phyloP scores from a whole-genome alignment of 2,888 invertebrate species.

The Xestoiulus laeticollis region DNA sequence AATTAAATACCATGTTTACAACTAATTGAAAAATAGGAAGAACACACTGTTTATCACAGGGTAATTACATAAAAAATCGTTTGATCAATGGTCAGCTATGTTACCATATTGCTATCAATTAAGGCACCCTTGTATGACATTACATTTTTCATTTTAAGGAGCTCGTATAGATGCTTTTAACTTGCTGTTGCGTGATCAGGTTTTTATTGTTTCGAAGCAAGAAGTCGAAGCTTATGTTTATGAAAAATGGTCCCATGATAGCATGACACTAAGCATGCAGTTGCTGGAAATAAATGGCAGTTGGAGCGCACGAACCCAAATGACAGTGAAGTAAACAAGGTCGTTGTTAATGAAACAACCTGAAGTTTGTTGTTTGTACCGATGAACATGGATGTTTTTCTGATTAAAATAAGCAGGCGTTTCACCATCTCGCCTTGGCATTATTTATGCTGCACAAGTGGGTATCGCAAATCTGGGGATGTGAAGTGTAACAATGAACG shows the following conservation, averaged over 20 bases:
- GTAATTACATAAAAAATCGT: too few species aligned
- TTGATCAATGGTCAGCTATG: too few species aligned
- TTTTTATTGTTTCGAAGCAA: background rate
- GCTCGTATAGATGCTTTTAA: too few species aligned
- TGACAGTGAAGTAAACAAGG: slow-evolving; percentile 32
- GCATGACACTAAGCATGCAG: background rate
- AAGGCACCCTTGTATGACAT: too few species aligned
- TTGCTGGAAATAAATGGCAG: background rate
- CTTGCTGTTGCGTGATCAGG: background rate
- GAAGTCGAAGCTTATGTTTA: background rate
- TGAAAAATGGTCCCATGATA: background rate
- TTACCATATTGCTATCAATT: too few species aligned
- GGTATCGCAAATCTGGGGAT: slow-evolving; percentile 38
- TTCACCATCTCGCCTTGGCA: slow-evolving; percentile 6
- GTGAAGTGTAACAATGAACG: slow-evolving; percentile 41
- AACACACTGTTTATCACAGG: too few species aligned
- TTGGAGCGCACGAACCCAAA: background rate
- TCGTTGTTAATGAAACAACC: slow-evolving; percentile 28
- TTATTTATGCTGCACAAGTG: slow-evolving; percentile 11
- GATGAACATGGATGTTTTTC: background rate
- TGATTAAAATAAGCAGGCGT: slow-evolving; percentile 39
- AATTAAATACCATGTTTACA: too few species aligned
- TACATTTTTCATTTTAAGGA: too few species aligned
- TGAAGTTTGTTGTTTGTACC: background rate
- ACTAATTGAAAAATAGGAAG: too few species aligned